Percentiles rank a stretch among this genome's conserved stretches.
These are phyloP conservation scores for Cavia aperea DNA, from an alignment of 2,113 vertebrate genomes.

Conservation along the genomic window DNA sequence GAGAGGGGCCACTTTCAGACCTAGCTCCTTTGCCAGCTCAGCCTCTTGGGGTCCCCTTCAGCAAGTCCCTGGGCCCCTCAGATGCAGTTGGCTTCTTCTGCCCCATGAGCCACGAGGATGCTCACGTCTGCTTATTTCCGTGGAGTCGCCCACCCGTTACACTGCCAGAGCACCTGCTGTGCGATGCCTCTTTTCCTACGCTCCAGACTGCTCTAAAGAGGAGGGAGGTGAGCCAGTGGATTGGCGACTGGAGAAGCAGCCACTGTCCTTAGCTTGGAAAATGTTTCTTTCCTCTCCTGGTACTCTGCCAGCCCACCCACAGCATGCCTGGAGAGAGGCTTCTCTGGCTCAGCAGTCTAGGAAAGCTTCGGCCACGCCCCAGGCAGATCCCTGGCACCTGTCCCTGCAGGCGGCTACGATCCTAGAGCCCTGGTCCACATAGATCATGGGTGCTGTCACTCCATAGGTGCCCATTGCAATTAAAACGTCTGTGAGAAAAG, in stretches of 20 bases:
- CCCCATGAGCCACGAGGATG: accelerated
- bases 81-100: accelerated
- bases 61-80: not conserved
- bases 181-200: too few species aligned
- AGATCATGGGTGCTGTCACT: not conserved
- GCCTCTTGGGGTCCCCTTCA: not conserved
- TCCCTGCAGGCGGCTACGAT: not conserved
- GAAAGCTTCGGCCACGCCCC: not conserved
- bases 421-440: accelerated
- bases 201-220: not conserved
- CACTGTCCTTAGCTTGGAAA: not conserved
- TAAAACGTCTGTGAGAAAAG: not conserved
- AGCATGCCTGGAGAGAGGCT: not conserved
- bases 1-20: accelerated
- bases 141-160: too few species aligned
- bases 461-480: not conserved
- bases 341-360: not conserved
- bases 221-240: not conserved
- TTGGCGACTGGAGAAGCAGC: not conserved
- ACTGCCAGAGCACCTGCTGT: not conserved
- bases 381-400: accelerated
- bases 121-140: accelerated
- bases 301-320: not conserved
- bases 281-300: not conserved
- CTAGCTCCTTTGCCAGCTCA: not conserved